Base-by-base conservation (phyloP, 2,113 vertebrate species). In the Mixornis gularis region DNA sequence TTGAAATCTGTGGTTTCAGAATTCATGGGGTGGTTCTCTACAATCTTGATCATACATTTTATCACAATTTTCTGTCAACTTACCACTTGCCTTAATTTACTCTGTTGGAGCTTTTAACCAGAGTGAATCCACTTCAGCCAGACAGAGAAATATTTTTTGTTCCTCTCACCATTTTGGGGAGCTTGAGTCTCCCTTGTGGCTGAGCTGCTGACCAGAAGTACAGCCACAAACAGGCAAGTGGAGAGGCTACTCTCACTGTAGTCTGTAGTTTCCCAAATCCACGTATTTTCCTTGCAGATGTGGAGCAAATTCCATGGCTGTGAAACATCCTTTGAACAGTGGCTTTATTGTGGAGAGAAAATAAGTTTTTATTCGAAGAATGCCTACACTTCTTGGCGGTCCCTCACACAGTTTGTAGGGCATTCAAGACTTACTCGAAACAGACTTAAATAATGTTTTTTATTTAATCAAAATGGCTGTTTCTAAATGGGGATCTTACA, bases 401-500 rank as follows among this genome's bases (percentile, higher is more conserved):
- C 11, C 22, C 64, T 77, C 4, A 2, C 27, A 24, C 25, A 12
- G 66, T 77, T 86, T 91, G 44, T 55, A 85, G 43, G 51, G 43
- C 34, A 22, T 77, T 92, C 27, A 62, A 66, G 36, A 24, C 71
- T 89, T 62, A 17, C 43, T 87, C 80, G 44, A 91, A 89, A 80
- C 40, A 55, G 78, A 36, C 25, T 92, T 89, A 89, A 88, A 89
- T 83, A 76, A 71, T 59, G 52, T 21, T 90, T 96, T 90, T 89
- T 86, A 83, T 89, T 86, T 89, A 85, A 94, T 82, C 65, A 92
- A 93, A 93, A 90, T 85, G 58, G 8, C 83, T 83, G 41, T 71
- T 94, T 92, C 79, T 80, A 92, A 95, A 68, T 70, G 36, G 71
- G 83, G 53, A 91, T 70, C 85, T 93, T 79, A 79, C 79, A 90